Evolutionary conservation across 2,797 vertebrate species (phyloP).

Genomic region (Oreochromis grahami): DNA sequence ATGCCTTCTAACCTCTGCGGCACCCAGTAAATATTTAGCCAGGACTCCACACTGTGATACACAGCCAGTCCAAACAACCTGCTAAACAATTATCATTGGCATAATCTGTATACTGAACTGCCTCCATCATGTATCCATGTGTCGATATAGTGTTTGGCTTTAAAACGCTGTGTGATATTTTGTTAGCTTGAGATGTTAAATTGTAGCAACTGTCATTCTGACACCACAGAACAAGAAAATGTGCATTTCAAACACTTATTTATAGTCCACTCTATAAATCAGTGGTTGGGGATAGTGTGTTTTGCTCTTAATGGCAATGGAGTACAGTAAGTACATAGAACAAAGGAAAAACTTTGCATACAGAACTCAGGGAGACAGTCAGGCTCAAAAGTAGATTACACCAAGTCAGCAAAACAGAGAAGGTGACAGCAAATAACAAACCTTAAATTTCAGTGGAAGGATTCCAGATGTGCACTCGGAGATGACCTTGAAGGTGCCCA

Average conservation of each 20-base stretch:
- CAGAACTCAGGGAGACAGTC: neutral
- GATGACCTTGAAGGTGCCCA: neutral
- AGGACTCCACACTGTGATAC: constrained; percentile 70
- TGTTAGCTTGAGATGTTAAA: constrained; percentile 31
- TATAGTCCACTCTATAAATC: constrained; percentile 4
- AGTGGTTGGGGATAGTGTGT: neutral
- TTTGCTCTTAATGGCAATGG: neutral
- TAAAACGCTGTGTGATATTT: constrained; percentile 25
- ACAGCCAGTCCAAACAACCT: constrained; percentile 75
- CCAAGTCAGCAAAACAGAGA: neutral
- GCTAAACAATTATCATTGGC: constrained; percentile 74
- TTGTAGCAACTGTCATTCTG: constrained; percentile 1
- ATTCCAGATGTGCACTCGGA: neutral
- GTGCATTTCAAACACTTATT: neutral
- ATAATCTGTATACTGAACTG: constrained; percentile 66
- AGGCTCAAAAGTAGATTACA: neutral
- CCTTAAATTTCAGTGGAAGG: neutral
- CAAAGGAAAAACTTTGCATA: neutral
- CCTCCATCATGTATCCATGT: constrained; percentile 57
- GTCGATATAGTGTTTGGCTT: constrained; percentile 61
- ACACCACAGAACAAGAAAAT: constrained; percentile 12
- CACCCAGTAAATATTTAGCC: constrained; percentile 80
- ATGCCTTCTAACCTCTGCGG: constrained; percentile 41
- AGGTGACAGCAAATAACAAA: neutral
- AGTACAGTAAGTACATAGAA: neutral